Base-by-base conservation (phyloP, 92 coral and sea anemone species). In the Umimayanthus kanabou region DNA sequence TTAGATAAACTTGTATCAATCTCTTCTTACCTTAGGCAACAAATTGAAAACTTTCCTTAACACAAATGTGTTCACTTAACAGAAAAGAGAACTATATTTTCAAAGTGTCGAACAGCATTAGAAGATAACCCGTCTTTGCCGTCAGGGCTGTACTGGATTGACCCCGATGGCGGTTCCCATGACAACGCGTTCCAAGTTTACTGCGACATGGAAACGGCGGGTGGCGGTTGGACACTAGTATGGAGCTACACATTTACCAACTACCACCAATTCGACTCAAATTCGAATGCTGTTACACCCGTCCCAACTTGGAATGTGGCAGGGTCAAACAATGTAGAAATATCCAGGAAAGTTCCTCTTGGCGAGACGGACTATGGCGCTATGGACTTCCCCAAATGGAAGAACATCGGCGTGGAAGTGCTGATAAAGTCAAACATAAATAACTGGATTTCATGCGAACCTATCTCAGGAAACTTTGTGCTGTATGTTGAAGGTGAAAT, bases 251-350 rank as follows among this genome's bases (percentile, higher is more conserved):
- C 94, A 5, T 92, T 92, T 81, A 87, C 87, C 0, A 57, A 84
- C 49, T 92, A 87, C 89, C 30, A 81, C 10, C 14, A 83, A 23
- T 94, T 94, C 61, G 65, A 45, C 72, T 69, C 70, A 22, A 20
- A 22, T 16, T n/a, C 90, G 33, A 94, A 94, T 72, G 95, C 92
- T 5, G 91, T 92, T 1, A 94, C 95, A n/a, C 97, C 97, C n/a
- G 80, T 90, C 39, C 94, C 97, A 1, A 83, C 72, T 57, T 93
- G 96, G 96, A 89, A 89, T 7, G 83, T 57, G 10, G n/a, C 16
- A 9, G 88, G 80, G 7, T 3, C 20, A 22, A 39, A 43, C 53
- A 40, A 71, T 23, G 93, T 86, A 2, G 84, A 79, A 8, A 67
- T 87, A 71, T 92, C 94, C 6, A 88, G 84, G 57, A 92, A 90